These are phyloP conservation scores for Nyctibius bracteatus DNA, from an alignment of 2,113 vertebrate genomes.

Conservation along the genomic window DNA sequence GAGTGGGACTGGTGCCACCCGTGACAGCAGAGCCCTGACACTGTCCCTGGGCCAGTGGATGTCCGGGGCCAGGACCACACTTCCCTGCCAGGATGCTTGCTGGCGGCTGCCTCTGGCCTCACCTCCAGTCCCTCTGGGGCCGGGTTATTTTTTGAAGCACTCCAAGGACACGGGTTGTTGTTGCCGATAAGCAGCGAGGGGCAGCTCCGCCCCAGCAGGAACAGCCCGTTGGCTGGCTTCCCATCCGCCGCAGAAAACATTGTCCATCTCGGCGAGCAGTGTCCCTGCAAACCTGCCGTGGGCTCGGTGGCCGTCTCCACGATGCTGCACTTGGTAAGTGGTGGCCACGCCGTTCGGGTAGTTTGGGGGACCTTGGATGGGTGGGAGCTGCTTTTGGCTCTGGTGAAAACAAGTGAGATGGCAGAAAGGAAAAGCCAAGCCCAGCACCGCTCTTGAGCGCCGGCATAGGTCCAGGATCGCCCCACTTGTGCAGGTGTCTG, in stretches of 20 bases:
- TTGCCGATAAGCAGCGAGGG: neutral
- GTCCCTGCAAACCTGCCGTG: neutral
- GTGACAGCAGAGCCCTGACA: neutral
- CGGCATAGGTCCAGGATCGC: accelerated
- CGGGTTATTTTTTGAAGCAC: neutral
- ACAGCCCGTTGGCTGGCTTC: neutral
- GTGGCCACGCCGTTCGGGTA: accelerated
- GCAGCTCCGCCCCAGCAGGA: constrained; percentile 43
- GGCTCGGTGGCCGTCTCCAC: accelerated
- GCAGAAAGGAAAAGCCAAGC: neutral
- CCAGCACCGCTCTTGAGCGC: accelerated
- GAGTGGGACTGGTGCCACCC: neutral
- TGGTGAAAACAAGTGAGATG: neutral
- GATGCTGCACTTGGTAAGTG: neutral
- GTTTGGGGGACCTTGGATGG: accelerated
- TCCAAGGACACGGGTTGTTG: constrained; percentile 40
- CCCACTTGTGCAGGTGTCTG: neutral
- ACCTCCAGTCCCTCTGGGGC: neutral
- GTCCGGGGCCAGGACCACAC: accelerated
- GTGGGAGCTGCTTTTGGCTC: neutral
- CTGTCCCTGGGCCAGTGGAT: neutral
- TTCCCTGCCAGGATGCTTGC: neutral
- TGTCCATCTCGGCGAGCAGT: neutral
- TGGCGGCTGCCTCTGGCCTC: neutral
- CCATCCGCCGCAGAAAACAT: neutral